Evolutionary conservation across 2,797 vertebrate genomes (phyloP).

Genomic region (Gadopsis marmoratus): DNA sequence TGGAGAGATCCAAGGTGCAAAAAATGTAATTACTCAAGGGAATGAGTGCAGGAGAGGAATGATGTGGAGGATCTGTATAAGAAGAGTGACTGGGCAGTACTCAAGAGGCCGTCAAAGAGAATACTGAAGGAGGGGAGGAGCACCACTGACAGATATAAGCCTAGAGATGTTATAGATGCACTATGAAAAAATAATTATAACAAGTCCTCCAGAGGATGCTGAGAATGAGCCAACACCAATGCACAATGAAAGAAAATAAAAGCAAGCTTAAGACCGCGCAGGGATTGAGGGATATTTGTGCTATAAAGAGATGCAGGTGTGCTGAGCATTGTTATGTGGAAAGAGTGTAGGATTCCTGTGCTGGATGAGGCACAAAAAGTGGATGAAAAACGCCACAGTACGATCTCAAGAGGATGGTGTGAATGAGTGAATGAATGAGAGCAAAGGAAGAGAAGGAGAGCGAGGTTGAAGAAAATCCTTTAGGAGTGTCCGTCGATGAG

Average conservation of each 20-base stretch:
- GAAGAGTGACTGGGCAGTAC: slow-evolving; percentile 58
- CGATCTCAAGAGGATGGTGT: slow-evolving; percentile 43
- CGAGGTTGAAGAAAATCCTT: slow-evolving; percentile 21
- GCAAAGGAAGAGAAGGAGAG: slow-evolving; percentile 20
- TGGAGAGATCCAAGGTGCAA: slow-evolving; percentile 55
- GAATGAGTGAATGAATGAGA: slow-evolving; percentile 41
- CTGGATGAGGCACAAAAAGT: slow-evolving; percentile 35
- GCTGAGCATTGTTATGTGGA: slow-evolving; percentile 19
- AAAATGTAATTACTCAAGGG: slow-evolving; percentile 69
- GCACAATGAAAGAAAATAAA: slow-evolving; percentile 43
- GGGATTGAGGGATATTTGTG: slow-evolving; percentile 57
- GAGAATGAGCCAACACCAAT: slow-evolving; percentile 38
- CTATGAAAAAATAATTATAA: slow-evolving; percentile 63
- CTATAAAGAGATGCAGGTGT: slow-evolving; percentile 43
- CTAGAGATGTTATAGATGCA: slow-evolving; percentile 50
- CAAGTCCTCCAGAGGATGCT: slow-evolving; percentile 52
- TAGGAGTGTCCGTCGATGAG: slow-evolving; percentile 13
- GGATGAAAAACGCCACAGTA: slow-evolving; percentile 12
- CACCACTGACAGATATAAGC: slow-evolving; percentile 56
- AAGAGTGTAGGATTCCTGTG: slow-evolving; percentile 11
- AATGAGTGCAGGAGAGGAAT: slow-evolving; percentile 52
- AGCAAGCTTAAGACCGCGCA: slow-evolving; percentile 24
- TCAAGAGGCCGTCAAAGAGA: slow-evolving; percentile 73
- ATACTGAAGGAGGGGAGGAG: slow-evolving; percentile 62
- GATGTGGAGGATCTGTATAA: slow-evolving; percentile 51